A percentile compares a stretch with the other conserved stretches of the same genome.
Conservation (phyloP, 2,797 vertebrate genomes). For the Melanotaenia nigrans region DNA sequence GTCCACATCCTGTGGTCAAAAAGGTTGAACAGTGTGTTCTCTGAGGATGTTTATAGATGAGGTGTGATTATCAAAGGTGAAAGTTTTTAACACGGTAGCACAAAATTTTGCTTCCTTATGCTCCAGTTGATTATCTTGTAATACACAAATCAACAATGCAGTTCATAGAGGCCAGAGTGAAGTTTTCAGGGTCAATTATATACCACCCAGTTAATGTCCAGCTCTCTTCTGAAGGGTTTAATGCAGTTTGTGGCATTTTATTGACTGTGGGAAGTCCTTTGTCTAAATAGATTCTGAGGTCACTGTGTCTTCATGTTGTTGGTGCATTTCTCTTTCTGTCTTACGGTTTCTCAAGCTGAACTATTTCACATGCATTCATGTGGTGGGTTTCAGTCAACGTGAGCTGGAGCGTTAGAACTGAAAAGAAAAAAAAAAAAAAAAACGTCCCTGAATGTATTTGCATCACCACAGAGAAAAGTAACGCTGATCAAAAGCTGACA, state of each 20-base stretch:
- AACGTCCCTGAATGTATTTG: background rate
- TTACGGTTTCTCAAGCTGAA: background rate
- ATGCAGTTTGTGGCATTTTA: background rate
- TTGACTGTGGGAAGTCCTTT: background rate
- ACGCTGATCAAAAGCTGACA: background rate
- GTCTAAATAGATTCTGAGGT: background rate
- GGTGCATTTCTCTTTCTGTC: background rate
- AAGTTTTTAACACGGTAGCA: constrained; percentile 6
- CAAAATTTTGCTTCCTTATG: constrained; percentile 7
- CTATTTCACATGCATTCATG: background rate
- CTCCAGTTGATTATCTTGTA: background rate
- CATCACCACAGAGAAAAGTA: background rate
- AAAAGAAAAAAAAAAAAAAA: background rate
- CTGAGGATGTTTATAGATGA: background rate
- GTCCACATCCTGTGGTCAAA: constrained; percentile 25
- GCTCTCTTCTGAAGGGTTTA: background rate
- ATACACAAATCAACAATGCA: background rate
- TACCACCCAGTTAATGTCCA: background rate
- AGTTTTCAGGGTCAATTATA: background rate
- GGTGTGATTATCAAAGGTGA: constrained; percentile 6
- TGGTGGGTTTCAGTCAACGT: background rate
- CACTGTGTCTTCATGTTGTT: background rate
- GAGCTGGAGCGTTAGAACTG: background rate
- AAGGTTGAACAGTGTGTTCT: background rate
- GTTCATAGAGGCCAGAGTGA: background rate